Base-by-base conservation (phyloP, 2,888 invertebrate genomes). In the Polydrusus pterygomalis region DNA sequence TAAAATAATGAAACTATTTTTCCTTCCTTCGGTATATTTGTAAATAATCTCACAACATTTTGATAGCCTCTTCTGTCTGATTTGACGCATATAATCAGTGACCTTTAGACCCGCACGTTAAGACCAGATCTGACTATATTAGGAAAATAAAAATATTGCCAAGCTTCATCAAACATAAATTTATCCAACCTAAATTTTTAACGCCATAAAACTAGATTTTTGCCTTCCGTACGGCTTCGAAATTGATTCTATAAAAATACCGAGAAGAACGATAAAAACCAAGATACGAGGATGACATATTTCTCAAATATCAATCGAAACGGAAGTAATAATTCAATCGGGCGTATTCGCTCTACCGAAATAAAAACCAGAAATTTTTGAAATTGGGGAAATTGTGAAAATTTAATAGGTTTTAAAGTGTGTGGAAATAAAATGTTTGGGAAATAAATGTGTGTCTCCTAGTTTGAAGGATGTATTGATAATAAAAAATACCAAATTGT, bases 311-410 rank as follows among this genome's bases (percentile, higher is more conserved):
- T 49, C 70, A 40, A 63, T 62, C 70, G 34, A 47, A 45, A 40
- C 38, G 62, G 38, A 62, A 60, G 63, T 40, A 70, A 70, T 70
- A 70, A 51, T 62, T 70, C 70, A 70, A 70, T 70, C 63, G 18
- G 70, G 62, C 60, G 45, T 15, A 58, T 69, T 58, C 60, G 69
- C 45, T 69, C 30, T 30, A 30, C 47, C 34, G 47, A 69, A 69
- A 68, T 56, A 68, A 68, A 68, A 56, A 68, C 68, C 56, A 18
- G 56, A 18, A 68, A 18, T 43, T 56, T 68, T 43, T 25, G 38
- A 40, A 40, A 63, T 63, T 45, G 43, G 20, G 40, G 58, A 68
- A 38, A 67, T 47, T 65, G 51, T 10, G 17, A 51, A 17, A 51
- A 56, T 60, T 60, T 60, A 60, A 60, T 30, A 38, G 34, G 58